These are phyloP conservation scores for Drosophila melanosoma DNA, from an alignment of 2,888 invertebrate genomes.

Conservation along the genomic window DNA sequence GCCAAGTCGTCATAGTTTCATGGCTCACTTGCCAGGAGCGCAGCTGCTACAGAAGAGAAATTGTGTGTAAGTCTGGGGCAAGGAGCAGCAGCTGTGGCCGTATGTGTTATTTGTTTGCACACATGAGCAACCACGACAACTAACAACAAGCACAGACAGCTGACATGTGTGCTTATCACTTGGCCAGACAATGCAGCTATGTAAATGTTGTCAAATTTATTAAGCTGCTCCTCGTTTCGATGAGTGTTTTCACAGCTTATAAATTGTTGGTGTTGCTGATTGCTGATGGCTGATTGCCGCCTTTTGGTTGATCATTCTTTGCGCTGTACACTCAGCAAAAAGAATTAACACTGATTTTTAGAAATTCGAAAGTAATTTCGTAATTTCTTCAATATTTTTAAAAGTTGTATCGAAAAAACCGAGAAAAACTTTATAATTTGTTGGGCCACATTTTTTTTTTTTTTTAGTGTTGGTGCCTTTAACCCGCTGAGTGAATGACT, in stretches of 20 bases:
- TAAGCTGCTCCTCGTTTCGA: background rate
- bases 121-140: constrained; percentile 33
- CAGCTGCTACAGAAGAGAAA: constrained; percentile 3
- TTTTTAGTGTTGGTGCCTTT: background rate
- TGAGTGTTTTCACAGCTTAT: constrained; percentile 66
- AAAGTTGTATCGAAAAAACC: background rate
- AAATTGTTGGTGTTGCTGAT: constrained; percentile 51
- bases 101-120: constrained; percentile 42
- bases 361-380: background rate
- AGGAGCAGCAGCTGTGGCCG: constrained; percentile 20
- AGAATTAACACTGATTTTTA: background rate
- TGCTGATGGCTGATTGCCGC: background rate
- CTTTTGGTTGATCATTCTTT: background rate
- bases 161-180: constrained; percentile 41
- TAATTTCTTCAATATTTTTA: background rate
- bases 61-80: background rate
- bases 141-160: background rate
- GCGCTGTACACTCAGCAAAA: background rate
- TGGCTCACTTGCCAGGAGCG: constrained; percentile 51
- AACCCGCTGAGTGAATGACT: background rate
- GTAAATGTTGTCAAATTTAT: constrained; percentile 33
- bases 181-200: constrained; percentile 5
- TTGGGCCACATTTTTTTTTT: background rate
- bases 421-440: background rate
- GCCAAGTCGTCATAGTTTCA: constrained; percentile 26